These are phyloP conservation scores for Callyntrura guangdongensis DNA, from an alignment of 2,888 invertebrate species.

Conservation along the genomic window DNA sequence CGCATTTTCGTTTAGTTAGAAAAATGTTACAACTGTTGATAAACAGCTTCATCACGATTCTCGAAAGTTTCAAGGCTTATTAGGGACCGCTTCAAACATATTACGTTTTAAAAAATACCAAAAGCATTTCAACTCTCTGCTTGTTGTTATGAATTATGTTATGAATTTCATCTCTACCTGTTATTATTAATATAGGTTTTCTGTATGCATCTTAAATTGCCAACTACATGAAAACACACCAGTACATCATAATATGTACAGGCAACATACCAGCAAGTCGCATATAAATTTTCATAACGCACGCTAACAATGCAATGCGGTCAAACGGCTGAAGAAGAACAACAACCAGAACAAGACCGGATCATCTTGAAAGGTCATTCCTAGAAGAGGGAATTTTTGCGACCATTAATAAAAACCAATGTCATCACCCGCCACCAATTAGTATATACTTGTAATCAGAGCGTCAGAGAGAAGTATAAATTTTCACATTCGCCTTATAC, in stretches of 20 bases:
- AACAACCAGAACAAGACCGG: slow-evolving; percentile 51
- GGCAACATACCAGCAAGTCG: slow-evolving; percentile 68
- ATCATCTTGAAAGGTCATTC: slow-evolving; percentile 67
- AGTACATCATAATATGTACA: neutral
- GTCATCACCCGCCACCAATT: neutral
- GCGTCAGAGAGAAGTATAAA: neutral
- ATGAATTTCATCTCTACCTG: no score
- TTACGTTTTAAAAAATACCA: no score
- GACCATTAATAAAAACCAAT: neutral
- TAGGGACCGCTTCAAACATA: no score
- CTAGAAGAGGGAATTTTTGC: slow-evolving; percentile 35
- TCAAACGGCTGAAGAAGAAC: slow-evolving; percentile 60
- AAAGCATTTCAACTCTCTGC: no score
- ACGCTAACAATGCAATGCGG: slow-evolving; percentile 81
- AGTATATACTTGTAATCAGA: neutral
- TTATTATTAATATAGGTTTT: neutral
- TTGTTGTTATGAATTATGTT: no score
- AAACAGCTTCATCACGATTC: no score
- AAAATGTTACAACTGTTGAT: no score
- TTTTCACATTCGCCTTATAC: neutral
- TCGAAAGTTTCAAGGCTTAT: no score
- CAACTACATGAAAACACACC: slow-evolving; percentile 22
- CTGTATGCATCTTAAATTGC: slow-evolving; percentile 44
- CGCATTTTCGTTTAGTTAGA: no score
- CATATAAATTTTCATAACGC: slow-evolving; percentile 80